Percentiles rank a stretch among this genome's conserved stretches.
Conservation (phyloP, 2,888 invertebrate genomes). For the Epirrhoe alternata region DNA sequence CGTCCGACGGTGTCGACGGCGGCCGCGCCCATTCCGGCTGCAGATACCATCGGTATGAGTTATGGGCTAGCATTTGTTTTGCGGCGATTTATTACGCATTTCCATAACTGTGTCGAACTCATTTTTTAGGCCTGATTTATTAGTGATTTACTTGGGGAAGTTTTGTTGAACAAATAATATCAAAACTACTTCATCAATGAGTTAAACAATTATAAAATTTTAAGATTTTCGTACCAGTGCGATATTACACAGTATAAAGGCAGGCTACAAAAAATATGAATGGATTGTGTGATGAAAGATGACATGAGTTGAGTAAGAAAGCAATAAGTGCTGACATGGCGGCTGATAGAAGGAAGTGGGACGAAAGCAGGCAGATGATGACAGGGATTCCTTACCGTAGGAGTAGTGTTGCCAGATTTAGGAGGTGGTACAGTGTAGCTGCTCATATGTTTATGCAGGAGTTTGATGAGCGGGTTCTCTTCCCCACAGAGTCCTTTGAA, state of each 20-base stretch:
- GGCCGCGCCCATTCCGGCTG: constrained; percentile 94
- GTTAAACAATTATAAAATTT: neutral
- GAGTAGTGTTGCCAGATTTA: constrained; percentile 85
- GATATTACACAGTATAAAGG: too few species aligned
- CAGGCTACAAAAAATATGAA: too few species aligned
- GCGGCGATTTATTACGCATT: constrained; percentile 53
- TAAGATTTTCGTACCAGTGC: too few species aligned
- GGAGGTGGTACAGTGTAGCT: constrained; percentile 89
- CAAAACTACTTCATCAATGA: neutral
- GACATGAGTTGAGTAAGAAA: too few species aligned
- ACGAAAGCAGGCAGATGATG: too few species aligned
- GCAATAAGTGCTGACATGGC: too few species aligned
- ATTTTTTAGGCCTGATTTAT: constrained; percentile 48
- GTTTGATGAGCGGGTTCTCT: constrained; percentile 89
- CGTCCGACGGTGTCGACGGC: constrained; percentile 87
- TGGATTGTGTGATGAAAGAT: too few species aligned
- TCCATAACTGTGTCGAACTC: constrained; percentile 47
- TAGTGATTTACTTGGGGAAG: constrained; percentile 17
- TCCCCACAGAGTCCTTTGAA: constrained; percentile 93
- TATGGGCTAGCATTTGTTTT: constrained; percentile 55
- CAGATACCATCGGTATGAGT: constrained; percentile 59
- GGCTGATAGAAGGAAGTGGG: too few species aligned
- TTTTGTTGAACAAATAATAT: neutral
- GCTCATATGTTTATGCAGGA: constrained; percentile 90
- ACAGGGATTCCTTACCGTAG: constrained; percentile 82